Evolutionary conservation across 1,140 invertebrate species (phyloP).

Genomic region (Pomacea maculata): DNA sequence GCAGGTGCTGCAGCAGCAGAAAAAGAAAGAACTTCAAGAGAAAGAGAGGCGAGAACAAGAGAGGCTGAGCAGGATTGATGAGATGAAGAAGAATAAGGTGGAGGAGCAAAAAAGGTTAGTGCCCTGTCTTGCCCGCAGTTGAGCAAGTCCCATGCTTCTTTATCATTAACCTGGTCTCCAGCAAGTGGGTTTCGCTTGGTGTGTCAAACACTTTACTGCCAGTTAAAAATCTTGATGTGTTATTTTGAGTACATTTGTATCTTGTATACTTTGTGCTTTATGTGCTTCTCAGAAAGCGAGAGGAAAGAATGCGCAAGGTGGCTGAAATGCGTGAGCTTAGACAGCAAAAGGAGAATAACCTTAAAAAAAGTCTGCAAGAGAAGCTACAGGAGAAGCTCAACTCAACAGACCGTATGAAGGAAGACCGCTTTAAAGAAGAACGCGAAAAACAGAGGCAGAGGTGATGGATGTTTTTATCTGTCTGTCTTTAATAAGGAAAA

Average conservation of each 20-base stretch:
- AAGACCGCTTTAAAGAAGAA: constrained; percentile 53
- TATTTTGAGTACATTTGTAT: neutral
- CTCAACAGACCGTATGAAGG: constrained; percentile 41
- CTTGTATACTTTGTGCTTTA: neutral
- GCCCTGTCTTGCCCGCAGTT: too few species aligned
- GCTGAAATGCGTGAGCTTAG: constrained; percentile 40
- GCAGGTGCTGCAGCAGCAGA: constrained; percentile 41
- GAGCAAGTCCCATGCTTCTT: too few species aligned
- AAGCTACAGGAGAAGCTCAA: constrained; percentile 47
- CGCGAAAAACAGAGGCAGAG: constrained; percentile 50
- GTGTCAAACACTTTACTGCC: too few species aligned
- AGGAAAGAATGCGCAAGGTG: constrained; percentile 53
- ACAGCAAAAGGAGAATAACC: constrained; percentile 39
- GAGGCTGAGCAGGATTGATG: constrained; percentile 38
- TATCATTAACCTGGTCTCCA: too few species aligned
- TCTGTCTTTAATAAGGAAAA: too few species aligned
- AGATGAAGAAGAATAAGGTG: constrained; percentile 33
- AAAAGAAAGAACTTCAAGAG: constrained; percentile 43
- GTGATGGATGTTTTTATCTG: constrained; percentile 17
- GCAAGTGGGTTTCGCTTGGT: too few species aligned
- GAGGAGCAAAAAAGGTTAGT: constrained; percentile 48
- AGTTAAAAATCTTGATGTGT: neutral
- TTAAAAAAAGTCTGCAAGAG: constrained; percentile 41
- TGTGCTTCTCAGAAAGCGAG: constrained; percentile 34
- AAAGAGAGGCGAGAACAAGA: constrained; percentile 48